These are phyloP conservation scores for Pseudotriccus pelzelni DNA, from an alignment of 2,797 vertebrate species.

Conservation along the genomic window DNA sequence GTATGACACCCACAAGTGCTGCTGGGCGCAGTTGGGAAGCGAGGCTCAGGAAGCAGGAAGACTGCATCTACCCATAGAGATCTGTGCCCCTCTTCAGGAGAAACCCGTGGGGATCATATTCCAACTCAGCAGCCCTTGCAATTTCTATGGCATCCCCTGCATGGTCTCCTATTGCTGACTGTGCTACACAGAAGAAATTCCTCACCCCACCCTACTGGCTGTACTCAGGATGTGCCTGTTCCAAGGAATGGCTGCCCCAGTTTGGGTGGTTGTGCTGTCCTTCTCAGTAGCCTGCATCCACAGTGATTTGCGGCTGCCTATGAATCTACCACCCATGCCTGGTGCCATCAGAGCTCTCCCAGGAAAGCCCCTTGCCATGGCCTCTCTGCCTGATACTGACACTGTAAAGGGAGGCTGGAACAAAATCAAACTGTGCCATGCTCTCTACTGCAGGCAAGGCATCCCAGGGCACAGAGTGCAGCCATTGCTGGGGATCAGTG, in stretches of 20 bases:
- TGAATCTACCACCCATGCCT: background rate
- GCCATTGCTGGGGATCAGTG: background rate
- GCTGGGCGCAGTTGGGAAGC: background rate
- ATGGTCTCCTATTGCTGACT: background rate
- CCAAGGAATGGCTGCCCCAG: background rate
- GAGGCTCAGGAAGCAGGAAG: rapidly evolving
- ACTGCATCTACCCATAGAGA: background rate
- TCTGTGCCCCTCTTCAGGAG: background rate
- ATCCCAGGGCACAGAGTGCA: background rate
- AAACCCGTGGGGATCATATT: background rate
- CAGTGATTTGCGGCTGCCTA: background rate
- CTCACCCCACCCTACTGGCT: rapidly evolving
- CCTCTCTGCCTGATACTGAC: background rate
- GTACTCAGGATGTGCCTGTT: background rate
- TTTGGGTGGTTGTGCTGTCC: background rate
- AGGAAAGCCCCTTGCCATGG: background rate
- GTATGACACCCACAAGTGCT: background rate
- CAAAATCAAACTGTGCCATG: rapidly evolving
- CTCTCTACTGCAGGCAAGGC: background rate
- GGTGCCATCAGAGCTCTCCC: background rate
- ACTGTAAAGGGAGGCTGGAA: background rate
- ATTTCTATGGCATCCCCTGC: background rate
- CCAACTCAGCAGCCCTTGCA: background rate
- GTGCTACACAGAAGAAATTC: background rate
- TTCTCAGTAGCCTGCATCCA: background rate